Base-by-base conservation (phyloP, 2,888 invertebrate species). In the Caenorhabditis sp. region DNA sequence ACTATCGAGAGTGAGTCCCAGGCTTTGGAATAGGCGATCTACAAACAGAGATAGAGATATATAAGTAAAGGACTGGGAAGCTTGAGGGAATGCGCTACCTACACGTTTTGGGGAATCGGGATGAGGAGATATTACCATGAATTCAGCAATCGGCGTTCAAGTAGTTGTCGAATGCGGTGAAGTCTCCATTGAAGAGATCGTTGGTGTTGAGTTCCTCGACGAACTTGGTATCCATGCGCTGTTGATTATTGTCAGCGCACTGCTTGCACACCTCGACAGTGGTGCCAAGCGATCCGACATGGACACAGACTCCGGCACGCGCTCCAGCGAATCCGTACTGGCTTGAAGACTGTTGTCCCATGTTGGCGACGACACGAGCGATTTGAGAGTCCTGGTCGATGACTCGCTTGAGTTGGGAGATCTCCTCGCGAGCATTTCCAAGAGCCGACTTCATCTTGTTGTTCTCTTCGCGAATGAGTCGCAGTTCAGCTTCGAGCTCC, bases 301-400 rank as follows among this genome's bases (percentile, higher is more conserved):
- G 81, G 10, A 81, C 68, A 35, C 84, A 84, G 22, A 84, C 80
- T 31, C 81, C 79, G 5, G 74, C 72, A n/a, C 74, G 64, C n/a
- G n/a, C n/a, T n/a, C 75, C 68, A 54, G 54, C 73, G 1, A 41
- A 10, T 3, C 47, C n/a, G 7, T 24, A 56, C 10, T 58, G 61
- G 2, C 41, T 28, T 10, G 59, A 44, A 1, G 64, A 31, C 24
- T 68, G 16, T 1, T 54, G 47, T 19, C 77, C 80, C 75, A 86
- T 77, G 19, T 58, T 77, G 69, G 84, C 80, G 19, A 86, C 82
- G 63, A 85, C 81, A n/a, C 72, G 66, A 14, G 86, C 86, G 24
- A 86, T 82, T 47, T 80, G 79, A 4, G 82, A 82, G 31, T 82
- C 85, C 38, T 82, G 72, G 12, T 85, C 82, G 49, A 85, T 69